phyloP scores from a whole-genome alignment of 2,113 vertebrate genomes.

The Calyptommatus sinebrachiatus region DNA sequence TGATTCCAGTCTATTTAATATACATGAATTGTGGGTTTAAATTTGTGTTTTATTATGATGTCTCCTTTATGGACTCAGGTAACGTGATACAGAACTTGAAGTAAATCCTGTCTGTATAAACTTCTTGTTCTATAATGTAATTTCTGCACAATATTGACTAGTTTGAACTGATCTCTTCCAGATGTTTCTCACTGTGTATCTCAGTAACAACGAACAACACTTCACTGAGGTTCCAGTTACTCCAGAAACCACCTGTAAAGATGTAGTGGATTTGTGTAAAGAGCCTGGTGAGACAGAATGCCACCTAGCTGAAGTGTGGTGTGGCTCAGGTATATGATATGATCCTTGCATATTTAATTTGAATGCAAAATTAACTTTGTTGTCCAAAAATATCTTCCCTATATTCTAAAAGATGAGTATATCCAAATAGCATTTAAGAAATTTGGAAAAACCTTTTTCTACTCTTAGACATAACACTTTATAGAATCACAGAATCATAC shows the following conservation, averaged over 20 bases:
- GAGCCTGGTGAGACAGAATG: slow-evolving; percentile 90
- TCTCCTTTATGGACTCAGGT: not conserved
- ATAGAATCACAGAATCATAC: too few species aligned
- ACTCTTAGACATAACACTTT: not conserved
- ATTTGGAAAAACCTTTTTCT: not conserved
- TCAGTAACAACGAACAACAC: slow-evolving; percentile 98
- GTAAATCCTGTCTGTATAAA: slow-evolving; percentile 1
- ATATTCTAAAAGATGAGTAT: not conserved
- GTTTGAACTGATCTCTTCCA: slow-evolving; percentile 57
- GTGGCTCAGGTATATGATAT: slow-evolving; percentile 85
- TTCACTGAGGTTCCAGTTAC: slow-evolving; percentile 97
- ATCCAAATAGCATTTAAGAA: not conserved
- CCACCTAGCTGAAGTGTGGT: slow-evolving; percentile 92
- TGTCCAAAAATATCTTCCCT: not conserved
- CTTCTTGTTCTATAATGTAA: not conserved
- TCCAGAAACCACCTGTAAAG: slow-evolving; percentile 88
- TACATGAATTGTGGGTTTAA: not conserved
- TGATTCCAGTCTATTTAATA: too few species aligned
- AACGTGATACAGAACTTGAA: not conserved
- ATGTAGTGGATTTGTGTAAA: slow-evolving; percentile 96
- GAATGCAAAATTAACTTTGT: not conserved
- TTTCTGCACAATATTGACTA: not conserved
- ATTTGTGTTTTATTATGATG: not conserved
- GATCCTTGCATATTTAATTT: not conserved
- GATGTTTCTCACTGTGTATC: slow-evolving; percentile 98